These are phyloP conservation scores for Liposcelis brunnea DNA, from an alignment of 2,888 invertebrate species.

Conservation along the genomic window DNA sequence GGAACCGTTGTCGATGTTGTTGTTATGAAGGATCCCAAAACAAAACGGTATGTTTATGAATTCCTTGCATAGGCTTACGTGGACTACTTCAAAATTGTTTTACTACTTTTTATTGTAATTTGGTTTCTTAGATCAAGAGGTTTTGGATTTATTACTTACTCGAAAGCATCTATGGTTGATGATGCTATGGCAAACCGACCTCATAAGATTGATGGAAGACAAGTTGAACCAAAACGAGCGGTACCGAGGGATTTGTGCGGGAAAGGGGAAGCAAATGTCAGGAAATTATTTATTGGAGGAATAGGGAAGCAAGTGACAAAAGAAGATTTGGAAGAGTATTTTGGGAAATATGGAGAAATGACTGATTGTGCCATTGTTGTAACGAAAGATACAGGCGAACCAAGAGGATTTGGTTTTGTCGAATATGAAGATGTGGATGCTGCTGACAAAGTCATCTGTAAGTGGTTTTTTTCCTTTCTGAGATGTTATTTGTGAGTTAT, in stretches of 20 bases:
- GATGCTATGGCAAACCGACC: slow-evolving; percentile 37
- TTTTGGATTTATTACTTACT: slow-evolving; percentile 43
- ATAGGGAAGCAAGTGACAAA: slow-evolving; percentile 34
- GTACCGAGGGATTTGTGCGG: slow-evolving; percentile 21
- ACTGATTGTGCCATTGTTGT: slow-evolving; percentile 29
- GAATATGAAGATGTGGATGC: slow-evolving; percentile 38
- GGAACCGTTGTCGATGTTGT: background rate
- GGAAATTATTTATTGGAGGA: slow-evolving; percentile 37
- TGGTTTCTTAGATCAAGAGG: slow-evolving; percentile 28
- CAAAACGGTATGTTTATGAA: background rate
- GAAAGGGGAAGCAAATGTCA: slow-evolving; percentile 31
- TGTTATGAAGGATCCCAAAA: slow-evolving; percentile 1
- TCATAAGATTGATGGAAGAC: slow-evolving; percentile 37
- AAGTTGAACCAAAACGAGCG: slow-evolving; percentile 42
- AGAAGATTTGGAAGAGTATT: slow-evolving; percentile 28
- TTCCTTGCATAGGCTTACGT: background rate
- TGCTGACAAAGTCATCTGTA: slow-evolving; percentile 35
- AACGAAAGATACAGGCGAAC: slow-evolving; percentile 34
- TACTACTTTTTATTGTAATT: background rate
- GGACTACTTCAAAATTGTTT: background rate
- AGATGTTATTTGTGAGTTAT: background rate
- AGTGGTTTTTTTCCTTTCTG: slow-evolving; percentile 9
- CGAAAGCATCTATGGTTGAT: slow-evolving; percentile 34
- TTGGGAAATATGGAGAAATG: slow-evolving; percentile 27
- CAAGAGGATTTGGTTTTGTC: slow-evolving; percentile 37